Evolutionary conservation across 2,888 invertebrate genomes (phyloP).

Genomic region (Eubasilissa splendida): DNA sequence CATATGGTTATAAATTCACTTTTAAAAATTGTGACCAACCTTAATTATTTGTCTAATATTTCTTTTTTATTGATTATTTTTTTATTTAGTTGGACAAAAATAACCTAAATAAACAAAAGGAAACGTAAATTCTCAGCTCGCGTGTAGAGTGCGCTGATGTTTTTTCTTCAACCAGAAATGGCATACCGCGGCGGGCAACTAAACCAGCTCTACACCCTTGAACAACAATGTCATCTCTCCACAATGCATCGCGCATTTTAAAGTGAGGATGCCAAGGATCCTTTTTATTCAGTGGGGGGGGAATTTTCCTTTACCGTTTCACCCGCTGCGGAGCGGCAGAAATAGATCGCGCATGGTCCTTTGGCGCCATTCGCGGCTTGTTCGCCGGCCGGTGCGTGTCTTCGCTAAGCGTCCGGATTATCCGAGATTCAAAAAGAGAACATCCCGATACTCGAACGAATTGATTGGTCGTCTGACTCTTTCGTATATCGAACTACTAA

Average conservation of each 20-base stretch:
- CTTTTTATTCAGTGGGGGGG: neutral
- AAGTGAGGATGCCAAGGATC: no score
- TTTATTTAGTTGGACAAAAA: neutral
- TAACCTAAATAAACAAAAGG: constrained; percentile 6
- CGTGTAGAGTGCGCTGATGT: constrained; percentile 25
- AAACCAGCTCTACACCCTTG: no score
- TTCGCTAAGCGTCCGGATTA: neutral
- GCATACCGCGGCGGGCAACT: neutral
- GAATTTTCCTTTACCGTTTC: neutral
- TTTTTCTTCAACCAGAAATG: constrained; percentile 36
- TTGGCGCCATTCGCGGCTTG: constrained; percentile 50
- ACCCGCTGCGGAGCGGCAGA: constrained; percentile 13
- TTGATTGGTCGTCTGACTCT: neutral
- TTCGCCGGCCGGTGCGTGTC: constrained; percentile 42
- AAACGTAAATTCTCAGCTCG: constrained; percentile 30
- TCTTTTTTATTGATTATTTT: no score
- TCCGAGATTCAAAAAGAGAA: constrained; percentile 13
- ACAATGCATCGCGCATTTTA: no score
- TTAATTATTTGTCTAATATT: no score
- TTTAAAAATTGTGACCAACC: no score
- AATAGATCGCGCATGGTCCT: constrained; percentile 49
- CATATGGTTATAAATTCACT: no score
- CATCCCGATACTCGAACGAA: constrained; percentile 19
- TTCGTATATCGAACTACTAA: constrained; percentile 7
- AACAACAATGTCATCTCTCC: no score